Evolutionary conservation across 2,888 invertebrate species (phyloP), one percentile per base, ranked within the genome.

Genomic region (Aporophyla nigra): DNA sequence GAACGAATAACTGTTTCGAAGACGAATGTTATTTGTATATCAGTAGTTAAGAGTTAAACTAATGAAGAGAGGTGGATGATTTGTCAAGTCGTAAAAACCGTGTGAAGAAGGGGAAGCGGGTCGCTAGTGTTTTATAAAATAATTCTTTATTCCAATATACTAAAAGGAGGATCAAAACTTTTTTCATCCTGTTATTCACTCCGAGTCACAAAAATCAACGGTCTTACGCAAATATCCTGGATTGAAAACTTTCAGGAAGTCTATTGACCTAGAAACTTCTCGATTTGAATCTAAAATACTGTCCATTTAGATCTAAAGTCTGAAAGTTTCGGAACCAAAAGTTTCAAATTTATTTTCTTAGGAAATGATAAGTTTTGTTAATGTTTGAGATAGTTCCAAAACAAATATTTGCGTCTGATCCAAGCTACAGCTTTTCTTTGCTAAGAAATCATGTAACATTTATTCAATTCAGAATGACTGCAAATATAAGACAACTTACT

Each of bases 211-310:
- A 62, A 82, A 74, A 81, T 51, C 49, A 67, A 67, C 24, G 51
- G 16, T 58, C 27, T 40, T 19, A 33, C 49, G 51, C 14, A 66
- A 51, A 62, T 58, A 76, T 49, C 21, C 54, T 33, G n/a, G 19
- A 70, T 14, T 0, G 6, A 54, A 71, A 66, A 63, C 67, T 71
- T 68, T 19, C 24, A 65, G 53, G 53, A 69, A 74, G 68, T 84
- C 82, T 71, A 54, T 82, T 71, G 68, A 84, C 73, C 84, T 65
- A 79, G 21, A 79, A 82, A 71, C 56, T 74, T 62, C 16, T 33
- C 33, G n/a, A 61, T 74, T 84, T 63, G 21, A 71, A 71, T 71
- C 56, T 83, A 65, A 82, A 82, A 78, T 71, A 83, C 63, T 61
- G 68, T 27, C 71, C 71, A 65, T 78, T 78, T 68, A 51, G 68